Conservation (phyloP, 1,140 invertebrate genomes). For the Macrobrachium nipponense region DNA sequence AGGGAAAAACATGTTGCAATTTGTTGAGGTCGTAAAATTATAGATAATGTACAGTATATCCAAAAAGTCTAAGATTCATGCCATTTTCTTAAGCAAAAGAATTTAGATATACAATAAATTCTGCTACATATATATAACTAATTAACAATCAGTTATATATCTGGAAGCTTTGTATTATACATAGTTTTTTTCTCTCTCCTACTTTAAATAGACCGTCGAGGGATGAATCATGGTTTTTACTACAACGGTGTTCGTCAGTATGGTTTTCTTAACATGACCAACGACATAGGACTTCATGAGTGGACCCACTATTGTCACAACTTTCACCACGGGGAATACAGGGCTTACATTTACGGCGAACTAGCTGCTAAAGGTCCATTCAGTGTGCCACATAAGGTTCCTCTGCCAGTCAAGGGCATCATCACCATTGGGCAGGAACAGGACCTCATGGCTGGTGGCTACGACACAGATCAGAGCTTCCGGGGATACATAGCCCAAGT, state of each 20-base stretch:
- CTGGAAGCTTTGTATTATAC: too few relatives aligned
- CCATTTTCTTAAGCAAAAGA: too few relatives aligned
- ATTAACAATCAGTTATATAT: too few relatives aligned
- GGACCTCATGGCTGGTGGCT: slow-evolving; percentile 44
- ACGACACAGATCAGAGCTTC: slow-evolving; percentile 55
- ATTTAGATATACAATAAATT: too few relatives aligned
- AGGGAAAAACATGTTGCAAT: too few relatives aligned
- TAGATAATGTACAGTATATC: too few relatives aligned
- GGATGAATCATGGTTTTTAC: slow-evolving; percentile 52
- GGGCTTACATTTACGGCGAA: slow-evolving; percentile 47
- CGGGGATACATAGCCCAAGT: slow-evolving; percentile 46
- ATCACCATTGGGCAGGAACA: slow-evolving; percentile 54
- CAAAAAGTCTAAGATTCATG: too few relatives aligned
- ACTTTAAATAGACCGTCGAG: slow-evolving; percentile 29
- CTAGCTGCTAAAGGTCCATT: slow-evolving; percentile 47
- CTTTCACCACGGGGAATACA: slow-evolving; percentile 52
- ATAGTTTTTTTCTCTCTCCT: background rate
- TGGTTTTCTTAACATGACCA: slow-evolving; percentile 53
- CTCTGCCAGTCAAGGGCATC: slow-evolving; percentile 50
- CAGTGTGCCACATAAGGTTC: slow-evolving; percentile 54
- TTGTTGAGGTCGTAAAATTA: too few relatives aligned
- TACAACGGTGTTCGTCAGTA: slow-evolving; percentile 56
- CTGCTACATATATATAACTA: too few relatives aligned
- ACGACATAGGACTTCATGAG: slow-evolving; percentile 50
- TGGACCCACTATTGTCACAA: slow-evolving; percentile 58